A percentile compares a stretch with the other conserved stretches of the same genome.
These are phyloP conservation scores for Sebastiscus albofasciatus DNA, from an alignment of 2,797 vertebrate genomes.

Conservation along the genomic window DNA sequence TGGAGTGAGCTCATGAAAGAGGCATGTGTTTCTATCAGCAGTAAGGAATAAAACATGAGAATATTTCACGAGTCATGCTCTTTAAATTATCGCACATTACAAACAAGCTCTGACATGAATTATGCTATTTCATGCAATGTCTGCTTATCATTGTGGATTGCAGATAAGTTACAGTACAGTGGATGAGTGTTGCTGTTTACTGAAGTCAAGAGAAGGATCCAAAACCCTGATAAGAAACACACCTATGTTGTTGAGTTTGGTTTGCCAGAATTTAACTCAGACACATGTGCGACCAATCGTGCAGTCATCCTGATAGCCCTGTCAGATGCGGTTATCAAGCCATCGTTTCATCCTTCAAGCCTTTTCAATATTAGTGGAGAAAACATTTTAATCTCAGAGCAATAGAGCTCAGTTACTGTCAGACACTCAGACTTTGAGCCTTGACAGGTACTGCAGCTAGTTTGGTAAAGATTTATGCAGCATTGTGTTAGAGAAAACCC, in stretches of 20 bases:
- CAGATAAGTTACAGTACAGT: slow-evolving; percentile 18
- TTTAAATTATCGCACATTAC: slow-evolving; percentile 24
- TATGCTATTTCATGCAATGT: slow-evolving; percentile 14
- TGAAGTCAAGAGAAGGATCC: slow-evolving; percentile 21
- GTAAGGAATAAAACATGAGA: slow-evolving; percentile 11
- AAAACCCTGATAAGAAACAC: slow-evolving; percentile 52
- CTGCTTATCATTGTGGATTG: slow-evolving; percentile 6
- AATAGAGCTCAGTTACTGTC: slow-evolving; percentile 17
- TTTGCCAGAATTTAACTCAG: slow-evolving; percentile 28
- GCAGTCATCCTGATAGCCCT: slow-evolving; percentile 12
- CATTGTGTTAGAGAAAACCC: slow-evolving; percentile 35
- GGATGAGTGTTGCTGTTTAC: slow-evolving; percentile 11
- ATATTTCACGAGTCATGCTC: slow-evolving; percentile 13
- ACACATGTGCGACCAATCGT: neutral
- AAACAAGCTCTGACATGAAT: slow-evolving; percentile 30
- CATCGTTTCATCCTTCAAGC: slow-evolving; percentile 19
- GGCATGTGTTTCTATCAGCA: slow-evolving; percentile 46
- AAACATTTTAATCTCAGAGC: slow-evolving; percentile 14
- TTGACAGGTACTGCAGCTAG: slow-evolving; percentile 24
- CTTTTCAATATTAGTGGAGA: slow-evolving; percentile 12
- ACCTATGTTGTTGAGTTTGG: neutral
- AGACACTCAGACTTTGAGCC: neutral
- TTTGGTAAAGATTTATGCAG: slow-evolving; percentile 22
- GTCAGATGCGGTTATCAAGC: slow-evolving; percentile 18
- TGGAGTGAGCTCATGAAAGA: slow-evolving; percentile 64